Base-by-base conservation (phyloP, 2,113 vertebrate genomes). In the Nerophis ophidion region DNA sequence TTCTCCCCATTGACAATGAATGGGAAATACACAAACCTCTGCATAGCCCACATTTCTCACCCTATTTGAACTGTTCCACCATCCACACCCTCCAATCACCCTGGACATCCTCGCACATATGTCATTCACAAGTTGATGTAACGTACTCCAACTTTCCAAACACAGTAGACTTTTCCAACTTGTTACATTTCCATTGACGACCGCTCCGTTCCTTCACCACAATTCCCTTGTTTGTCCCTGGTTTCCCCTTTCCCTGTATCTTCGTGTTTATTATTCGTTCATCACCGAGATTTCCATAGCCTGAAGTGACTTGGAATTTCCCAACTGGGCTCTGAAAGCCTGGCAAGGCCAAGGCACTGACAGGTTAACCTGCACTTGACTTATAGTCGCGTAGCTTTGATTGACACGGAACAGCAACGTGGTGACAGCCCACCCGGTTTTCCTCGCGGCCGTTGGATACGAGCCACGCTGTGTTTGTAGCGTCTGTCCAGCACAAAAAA, bases 341-440 rank as follows among this genome's bases (percentile, higher is more conserved):
- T 15, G 17, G 54, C 54, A 44, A 42, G 42, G 54, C 38, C 7
- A 56, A 56, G 36, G 54, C 38, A 56, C 36, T 56, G 54, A 56
- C 54, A 56, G 54, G 54, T 56, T 56, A 56, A 56, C 54, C 54
- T 42, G 54, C 38, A 19, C 54, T 42, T 56, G 54, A 56, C 54
- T 40, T 38, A 56, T 42, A 38, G 38, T 38, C 19, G 38, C 54
- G 19, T 42, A 19, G 38, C 54, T 56, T 56, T 56, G 54, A 56
- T 42, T 56, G 54, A 56, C 54, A 19, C 19, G 13, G 42, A 56
- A 19, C 54, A 56, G 38, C 54, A 38, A 19, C 54, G 13, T 56
- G 54, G 54, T 56, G 54, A 56, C 54, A 56, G 54, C 54, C 35
- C 1, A 19, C 16, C 16, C 54, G 6, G 54, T 38, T 42, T 56